Conservation (phyloP, 2,797 vertebrate species). For the Erpetoichthys calabaricus region DNA sequence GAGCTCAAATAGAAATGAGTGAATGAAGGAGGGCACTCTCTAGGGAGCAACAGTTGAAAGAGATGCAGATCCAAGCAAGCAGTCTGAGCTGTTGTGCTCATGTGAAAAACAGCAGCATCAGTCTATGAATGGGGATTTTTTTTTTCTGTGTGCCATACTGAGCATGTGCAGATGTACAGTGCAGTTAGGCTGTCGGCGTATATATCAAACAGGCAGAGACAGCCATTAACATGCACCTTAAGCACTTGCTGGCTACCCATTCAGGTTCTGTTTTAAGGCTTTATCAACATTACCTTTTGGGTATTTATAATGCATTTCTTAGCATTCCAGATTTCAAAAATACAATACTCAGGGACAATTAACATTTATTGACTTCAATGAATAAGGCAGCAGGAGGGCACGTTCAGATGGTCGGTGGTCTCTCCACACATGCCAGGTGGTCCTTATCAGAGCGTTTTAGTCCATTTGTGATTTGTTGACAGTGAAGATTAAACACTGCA, state of each 20-base stretch:
- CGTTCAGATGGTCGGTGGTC: no score
- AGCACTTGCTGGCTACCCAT: conserved; percentile 5
- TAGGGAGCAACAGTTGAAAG: conserved; percentile 4
- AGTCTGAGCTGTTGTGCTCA: conserved; percentile 20
- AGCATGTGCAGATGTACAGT: conserved; percentile 51
- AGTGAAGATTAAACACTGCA: no score
- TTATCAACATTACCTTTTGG: not conserved
- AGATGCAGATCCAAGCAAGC: conserved; percentile 20
- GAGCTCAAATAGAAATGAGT: conserved; percentile 7
- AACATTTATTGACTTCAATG: not conserved
- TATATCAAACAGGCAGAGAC: conserved; percentile 11
- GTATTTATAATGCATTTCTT: no score
- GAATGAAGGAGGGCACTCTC: conserved; percentile 4
- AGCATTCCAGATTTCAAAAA: not conserved
- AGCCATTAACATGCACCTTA: conserved; percentile 18
- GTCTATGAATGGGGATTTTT: conserved; percentile 28
- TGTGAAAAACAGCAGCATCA: conserved; percentile 30
- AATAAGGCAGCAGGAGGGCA: no score
- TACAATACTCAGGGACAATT: not conserved
- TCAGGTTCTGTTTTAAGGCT: conserved; percentile 16
- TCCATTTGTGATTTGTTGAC: no score
- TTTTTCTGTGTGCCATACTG: conserved; percentile 23
- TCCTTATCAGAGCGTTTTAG: no score
- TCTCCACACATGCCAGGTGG: no score
- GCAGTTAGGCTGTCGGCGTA: conserved; percentile 24